These are phyloP conservation scores for Galagoides demidoff DNA, from an alignment of 2,797 vertebrate species.

Conservation along the genomic window DNA sequence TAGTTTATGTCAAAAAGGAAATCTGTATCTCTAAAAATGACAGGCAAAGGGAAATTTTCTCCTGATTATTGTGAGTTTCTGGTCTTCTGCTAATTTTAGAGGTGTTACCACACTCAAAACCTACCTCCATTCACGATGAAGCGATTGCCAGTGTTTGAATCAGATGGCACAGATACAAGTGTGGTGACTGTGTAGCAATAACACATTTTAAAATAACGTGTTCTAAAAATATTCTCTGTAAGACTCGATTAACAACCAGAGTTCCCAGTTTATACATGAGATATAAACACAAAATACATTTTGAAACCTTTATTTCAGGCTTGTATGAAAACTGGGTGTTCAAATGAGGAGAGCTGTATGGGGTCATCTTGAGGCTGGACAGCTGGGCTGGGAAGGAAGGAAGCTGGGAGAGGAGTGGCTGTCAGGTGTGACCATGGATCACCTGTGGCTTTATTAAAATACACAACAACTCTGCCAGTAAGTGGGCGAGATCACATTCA, in stretches of 20 bases:
- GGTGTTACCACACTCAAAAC: not conserved
- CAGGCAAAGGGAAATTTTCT: not conserved
- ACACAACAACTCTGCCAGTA: not conserved
- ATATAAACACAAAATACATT: constrained; percentile 62
- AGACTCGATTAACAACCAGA: constrained; percentile 43
- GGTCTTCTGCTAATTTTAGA: constrained; percentile 18
- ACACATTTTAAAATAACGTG: constrained; percentile 58
- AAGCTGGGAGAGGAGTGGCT: not conserved
- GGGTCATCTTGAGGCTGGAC: not conserved
- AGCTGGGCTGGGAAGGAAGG: not conserved
- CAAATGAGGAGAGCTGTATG: not conserved
- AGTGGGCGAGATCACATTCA: not conserved
- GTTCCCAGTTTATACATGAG: constrained; percentile 18
- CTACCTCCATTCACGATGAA: constrained; percentile 45
- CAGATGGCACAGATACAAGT: constrained; percentile 11
- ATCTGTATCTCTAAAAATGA: not conserved
- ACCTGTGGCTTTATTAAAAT: not conserved
- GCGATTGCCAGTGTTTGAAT: not conserved
- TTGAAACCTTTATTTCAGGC: not conserved
- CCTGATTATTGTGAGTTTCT: not conserved
- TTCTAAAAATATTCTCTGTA: constrained; percentile 41
- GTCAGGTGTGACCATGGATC: not conserved
- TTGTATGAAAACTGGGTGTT: not conserved
- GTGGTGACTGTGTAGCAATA: not conserved
- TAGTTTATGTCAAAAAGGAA: not conserved